phyloP scores from a whole-genome alignment of 2,797 vertebrate genomes.

The Merluccius polli region DNA sequence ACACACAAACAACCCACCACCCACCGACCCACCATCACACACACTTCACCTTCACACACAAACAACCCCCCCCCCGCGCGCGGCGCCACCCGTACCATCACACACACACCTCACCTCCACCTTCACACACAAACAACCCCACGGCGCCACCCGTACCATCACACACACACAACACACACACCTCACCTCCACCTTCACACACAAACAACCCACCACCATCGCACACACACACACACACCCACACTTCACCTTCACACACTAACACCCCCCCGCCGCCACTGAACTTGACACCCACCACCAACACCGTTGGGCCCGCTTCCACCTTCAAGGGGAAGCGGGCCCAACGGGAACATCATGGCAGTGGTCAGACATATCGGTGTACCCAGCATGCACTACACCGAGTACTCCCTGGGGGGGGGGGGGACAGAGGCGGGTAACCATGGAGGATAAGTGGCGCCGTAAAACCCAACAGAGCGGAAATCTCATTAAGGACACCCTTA shows the following conservation, averaged over 20 bases:
- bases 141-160: too few relatives aligned
- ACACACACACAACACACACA: neutral
- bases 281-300: too few relatives aligned
- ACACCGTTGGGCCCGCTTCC: too few relatives aligned
- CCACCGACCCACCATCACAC: neutral
- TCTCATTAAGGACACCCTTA: slow-evolving; percentile 52
- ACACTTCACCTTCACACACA: neutral
- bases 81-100: neutral
- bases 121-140: neutral
- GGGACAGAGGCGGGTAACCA: neutral
- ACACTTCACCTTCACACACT: too few relatives aligned
- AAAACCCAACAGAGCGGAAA: slow-evolving; percentile 62
- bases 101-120: neutral
- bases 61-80: neutral
- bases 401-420: too few relatives aligned
- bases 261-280: too few relatives aligned
- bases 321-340: too few relatives aligned
- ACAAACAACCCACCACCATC: neutral
- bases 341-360: too few relatives aligned
- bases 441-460: slow-evolving; percentile 22
- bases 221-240: too few relatives aligned
- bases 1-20: neutral
- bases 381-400: too few relatives aligned
- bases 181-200: neutral
- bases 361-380: too few relatives aligned